Conservation (phyloP, 2,888 invertebrate species). For the Sialis lutaria region DNA sequence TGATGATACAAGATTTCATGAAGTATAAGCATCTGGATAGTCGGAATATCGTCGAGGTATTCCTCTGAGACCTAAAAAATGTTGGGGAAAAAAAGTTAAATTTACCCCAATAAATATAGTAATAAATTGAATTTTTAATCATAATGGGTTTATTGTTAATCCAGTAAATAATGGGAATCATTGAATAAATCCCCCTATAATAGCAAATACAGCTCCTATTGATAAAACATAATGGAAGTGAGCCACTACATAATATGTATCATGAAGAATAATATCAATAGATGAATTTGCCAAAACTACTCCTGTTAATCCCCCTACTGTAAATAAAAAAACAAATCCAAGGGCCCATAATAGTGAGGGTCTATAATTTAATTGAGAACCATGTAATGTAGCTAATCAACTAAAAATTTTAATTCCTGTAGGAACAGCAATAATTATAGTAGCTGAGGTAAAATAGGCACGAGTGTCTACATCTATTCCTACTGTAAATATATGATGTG, state of each 20-base stretch:
- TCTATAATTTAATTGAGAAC: constrained; percentile 38
- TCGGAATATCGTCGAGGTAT: constrained; percentile 64
- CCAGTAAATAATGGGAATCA: constrained; percentile 56
- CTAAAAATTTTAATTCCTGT: constrained; percentile 75
- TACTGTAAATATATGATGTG: constrained; percentile 72
- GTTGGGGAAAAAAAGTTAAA: constrained; percentile 65
- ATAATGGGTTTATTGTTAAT: constrained; percentile 33
- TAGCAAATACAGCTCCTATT: constrained; percentile 63
- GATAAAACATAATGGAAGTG: constrained; percentile 71
- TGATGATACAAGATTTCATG: constrained; percentile 51
- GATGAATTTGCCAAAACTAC: constrained; percentile 55
- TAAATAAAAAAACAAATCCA: constrained; percentile 65
- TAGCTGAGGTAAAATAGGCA: constrained; percentile 70
- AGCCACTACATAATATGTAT: constrained; percentile 72
- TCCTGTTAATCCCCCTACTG: constrained; percentile 53
- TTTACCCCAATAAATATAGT: constrained; percentile 61
- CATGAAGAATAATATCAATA: constrained; percentile 59
- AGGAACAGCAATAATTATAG: constrained; percentile 74
- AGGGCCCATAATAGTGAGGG: constrained; percentile 45
- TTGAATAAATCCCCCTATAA: constrained; percentile 54
- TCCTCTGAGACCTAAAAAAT: constrained; percentile 50
- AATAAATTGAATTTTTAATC: constrained; percentile 51
- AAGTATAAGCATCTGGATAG: constrained; percentile 45
- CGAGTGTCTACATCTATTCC: constrained; percentile 62
- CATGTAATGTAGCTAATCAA: constrained; percentile 53